Base-by-base conservation (phyloP, 1,140 invertebrate genomes). In the Ceratoteleas bidentatus region DNA sequence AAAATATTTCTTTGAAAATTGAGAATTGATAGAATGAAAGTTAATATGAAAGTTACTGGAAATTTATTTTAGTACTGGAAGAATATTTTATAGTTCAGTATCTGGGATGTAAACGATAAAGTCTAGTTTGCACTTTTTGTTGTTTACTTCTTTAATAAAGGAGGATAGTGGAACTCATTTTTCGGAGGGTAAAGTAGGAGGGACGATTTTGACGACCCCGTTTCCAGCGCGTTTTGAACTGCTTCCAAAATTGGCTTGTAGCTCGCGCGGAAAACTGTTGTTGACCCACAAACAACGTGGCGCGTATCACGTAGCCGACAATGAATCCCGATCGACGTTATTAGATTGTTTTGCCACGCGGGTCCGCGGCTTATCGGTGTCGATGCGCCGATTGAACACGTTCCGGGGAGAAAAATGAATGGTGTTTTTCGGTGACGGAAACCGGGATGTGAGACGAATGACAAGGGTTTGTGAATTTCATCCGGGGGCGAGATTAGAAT, bases 231-330 rank as follows among this genome's bases (percentile, higher is more conserved):
- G 57, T 74, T 74, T 74, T 74, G 61, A 65, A 65, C 49, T 53
- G 60, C 45, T 65, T 75, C 61, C 72, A 75, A 75, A 60, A 50
- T 32, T 34, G 53, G 33, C 49, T 64, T 45, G 34, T 33, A 45
- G 49, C 58, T 66, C 47, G 45, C 40, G 40, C 69, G 57, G 60
- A 74, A 57, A 74, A 65, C 70, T 74, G 60, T 65, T 65, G 58
- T 75, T 75, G 61, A 65, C 72, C 61, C 38, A 75, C 45, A 64
- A 73, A 50, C n/a, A 50, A 57, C 47, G 45, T 70, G 36, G 50
- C 50, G n/a, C 56, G 6, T 47, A 60, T 53, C 54, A 72, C 15
- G 16, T 70, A 13, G 8, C 53, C 2, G 36, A 47, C 9, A 38
- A 54, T 56, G 52, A 34, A 16, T 36, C 2, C 33, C 0, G 47